Evolutionary conservation across 2,888 invertebrate species (phyloP), one percentile per base, ranked within the genome.

Genomic region (Eristalis pertinax): DNA sequence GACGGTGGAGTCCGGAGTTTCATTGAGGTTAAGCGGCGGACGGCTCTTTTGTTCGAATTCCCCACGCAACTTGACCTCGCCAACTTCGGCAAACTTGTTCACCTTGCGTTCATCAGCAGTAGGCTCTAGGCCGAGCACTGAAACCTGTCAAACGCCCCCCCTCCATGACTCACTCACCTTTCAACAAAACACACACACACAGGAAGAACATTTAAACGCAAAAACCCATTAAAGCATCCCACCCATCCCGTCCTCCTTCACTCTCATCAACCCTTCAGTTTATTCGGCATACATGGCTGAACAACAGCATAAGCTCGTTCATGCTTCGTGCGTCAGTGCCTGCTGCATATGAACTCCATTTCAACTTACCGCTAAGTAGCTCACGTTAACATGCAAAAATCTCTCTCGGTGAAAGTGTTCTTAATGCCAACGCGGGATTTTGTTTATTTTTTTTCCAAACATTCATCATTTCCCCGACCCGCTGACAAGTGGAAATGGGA

Each of bases 341-440:
- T n/a, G 2, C 5, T 5, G 38, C 62, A 41, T n/a, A 38, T 29
- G 63, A 70, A 63, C 83, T 86, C 83, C 72, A 83, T 83, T 86
- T 78, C 50, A 86, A 86, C 78, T 78, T 83, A 65, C 19, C 78
- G 56, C 70, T 86, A 86, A 86, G 83, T 83, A 86, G 74, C 83
- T 78, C 83, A 75, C 83, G 85, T 83, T 80, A 83, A 83, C 82
- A 86, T 86, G 77, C 69, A 74, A 82, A 85, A 82, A n/a, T n/a
- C n/a, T 86, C 85, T 74, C 65, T 77, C 56, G 11, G 63, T 29
- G 32, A 81, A 85, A 73, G 81, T 82, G 77, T 77, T 73, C 22
- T 63, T 68, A 22, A 8, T 26, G 35, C 13, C 60, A 0, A 62
- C 24, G 67, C n/a, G 50, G 50, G 19, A n/a, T n/a, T n/a, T n/a